A percentile compares a stretch with the other conserved stretches of the same genome.
Evolutionary conservation across 1,140 invertebrate species (phyloP).

Genomic region (Olivierus martensii): DNA sequence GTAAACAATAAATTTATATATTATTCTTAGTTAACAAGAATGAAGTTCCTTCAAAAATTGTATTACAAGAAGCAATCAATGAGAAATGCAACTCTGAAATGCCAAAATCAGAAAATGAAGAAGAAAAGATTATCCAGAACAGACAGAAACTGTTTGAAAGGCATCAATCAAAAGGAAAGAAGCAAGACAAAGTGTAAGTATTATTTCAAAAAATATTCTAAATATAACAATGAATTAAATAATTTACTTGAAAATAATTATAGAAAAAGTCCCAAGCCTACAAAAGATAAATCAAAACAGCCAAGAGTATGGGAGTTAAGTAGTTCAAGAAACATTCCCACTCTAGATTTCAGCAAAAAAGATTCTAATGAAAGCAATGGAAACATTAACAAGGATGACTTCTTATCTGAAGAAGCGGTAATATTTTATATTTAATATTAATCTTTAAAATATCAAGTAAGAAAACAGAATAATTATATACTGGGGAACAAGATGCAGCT

Average conservation of each 20-base stretch:
- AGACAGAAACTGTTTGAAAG: conserved; percentile 26
- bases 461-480: no score
- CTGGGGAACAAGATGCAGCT: no score
- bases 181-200: conserved; percentile 20
- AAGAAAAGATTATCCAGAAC: conserved; percentile 26
- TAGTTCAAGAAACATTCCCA: conserved; percentile 61
- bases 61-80: no score
- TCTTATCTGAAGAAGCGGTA: background rate
- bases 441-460: no score
- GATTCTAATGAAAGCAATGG: background rate
- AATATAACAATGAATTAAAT: no score
- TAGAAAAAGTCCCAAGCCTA: conserved; percentile 49
- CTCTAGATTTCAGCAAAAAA: conserved; percentile 62
- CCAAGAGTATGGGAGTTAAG: conserved; percentile 77
- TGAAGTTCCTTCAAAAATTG: no score
- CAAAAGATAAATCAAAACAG: conserved; percentile 65
- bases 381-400: background rate
- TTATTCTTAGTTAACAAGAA: no score
- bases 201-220: no score
- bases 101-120: no score
- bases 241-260: background rate
- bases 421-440: no score
- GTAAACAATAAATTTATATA: no score
- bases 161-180: conserved; percentile 19
- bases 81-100: no score